phyloP scores from a whole-genome alignment of 2,888 invertebrate genomes.

The Caenorhabditis zanzibari region DNA sequence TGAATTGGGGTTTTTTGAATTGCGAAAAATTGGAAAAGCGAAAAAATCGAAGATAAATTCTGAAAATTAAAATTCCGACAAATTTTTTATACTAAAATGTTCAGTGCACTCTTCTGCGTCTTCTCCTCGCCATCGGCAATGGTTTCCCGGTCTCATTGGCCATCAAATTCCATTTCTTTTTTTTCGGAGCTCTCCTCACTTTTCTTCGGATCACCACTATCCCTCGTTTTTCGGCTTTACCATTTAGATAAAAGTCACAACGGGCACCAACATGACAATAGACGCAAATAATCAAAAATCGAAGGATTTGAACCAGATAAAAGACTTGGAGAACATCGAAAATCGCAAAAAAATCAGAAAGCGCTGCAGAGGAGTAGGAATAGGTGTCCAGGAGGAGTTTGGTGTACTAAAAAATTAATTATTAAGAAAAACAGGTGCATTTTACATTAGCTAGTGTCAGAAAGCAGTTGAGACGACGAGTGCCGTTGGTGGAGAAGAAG shows the following conservation, averaged over 20 bases:
- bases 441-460: background rate
- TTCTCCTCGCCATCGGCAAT: no score
- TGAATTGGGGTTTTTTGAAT: background rate
- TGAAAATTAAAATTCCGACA: background rate
- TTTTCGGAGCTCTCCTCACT: background rate
- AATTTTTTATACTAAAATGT: background rate
- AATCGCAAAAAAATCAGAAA: background rate
- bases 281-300: background rate
- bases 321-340: background rate
- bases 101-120: background rate
- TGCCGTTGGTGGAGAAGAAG: background rate
- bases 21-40: background rate
- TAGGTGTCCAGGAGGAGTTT: slow-evolving; percentile 1
- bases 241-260: background rate
- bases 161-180: background rate
- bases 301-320: background rate
- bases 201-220: background rate
- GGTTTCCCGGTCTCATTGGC: background rate
- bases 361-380: background rate
- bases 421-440: no score
- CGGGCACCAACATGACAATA: background rate
- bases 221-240: background rate
- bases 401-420: background rate
- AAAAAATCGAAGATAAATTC: background rate
- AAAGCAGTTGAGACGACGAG: background rate